phyloP scores from a whole-genome alignment of 2,888 invertebrate genomes.

The Rhamnusium bicolor region DNA sequence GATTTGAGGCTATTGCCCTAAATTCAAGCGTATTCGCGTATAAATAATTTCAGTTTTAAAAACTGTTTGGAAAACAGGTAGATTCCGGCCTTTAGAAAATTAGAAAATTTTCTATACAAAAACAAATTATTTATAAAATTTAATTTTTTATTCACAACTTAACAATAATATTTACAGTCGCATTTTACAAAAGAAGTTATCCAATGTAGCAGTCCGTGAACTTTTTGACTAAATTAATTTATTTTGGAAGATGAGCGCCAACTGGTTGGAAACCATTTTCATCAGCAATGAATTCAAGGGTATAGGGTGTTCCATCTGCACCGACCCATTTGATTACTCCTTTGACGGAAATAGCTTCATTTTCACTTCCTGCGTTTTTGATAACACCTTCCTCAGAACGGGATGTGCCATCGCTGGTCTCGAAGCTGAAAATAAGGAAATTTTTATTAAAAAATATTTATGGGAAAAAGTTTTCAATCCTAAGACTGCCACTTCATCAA shows the following conservation, averaged over 20 bases:
- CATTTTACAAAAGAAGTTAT: background rate
- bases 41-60: too few relatives aligned
- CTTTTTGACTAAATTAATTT: background rate
- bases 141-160: slow-evolving; percentile 9
- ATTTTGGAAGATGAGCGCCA: slow-evolving; percentile 71
- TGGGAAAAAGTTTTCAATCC: too few relatives aligned
- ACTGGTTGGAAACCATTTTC: slow-evolving; percentile 76
- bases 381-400: slow-evolving; percentile 75
- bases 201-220: background rate
- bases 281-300: slow-evolving; percentile 76
- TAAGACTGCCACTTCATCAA: too few relatives aligned
- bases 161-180: slow-evolving; percentile 11
- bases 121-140: background rate
- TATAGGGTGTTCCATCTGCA: slow-evolving; percentile 77
- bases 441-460: too few relatives aligned
- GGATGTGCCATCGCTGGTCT: slow-evolving; percentile 77
- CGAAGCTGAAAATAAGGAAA: slow-evolving; percentile 70
- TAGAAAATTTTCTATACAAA: too few relatives aligned
- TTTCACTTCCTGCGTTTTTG: slow-evolving; percentile 77
- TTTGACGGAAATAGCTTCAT: slow-evolving; percentile 76
- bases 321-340: slow-evolving; percentile 78
- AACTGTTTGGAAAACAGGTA: too few relatives aligned
- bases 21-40: too few relatives aligned
- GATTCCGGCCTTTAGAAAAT: too few relatives aligned
- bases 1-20: too few relatives aligned